Base-by-base conservation (phyloP, 23 tunicate species). In the Ciona savignyi region DNA sequence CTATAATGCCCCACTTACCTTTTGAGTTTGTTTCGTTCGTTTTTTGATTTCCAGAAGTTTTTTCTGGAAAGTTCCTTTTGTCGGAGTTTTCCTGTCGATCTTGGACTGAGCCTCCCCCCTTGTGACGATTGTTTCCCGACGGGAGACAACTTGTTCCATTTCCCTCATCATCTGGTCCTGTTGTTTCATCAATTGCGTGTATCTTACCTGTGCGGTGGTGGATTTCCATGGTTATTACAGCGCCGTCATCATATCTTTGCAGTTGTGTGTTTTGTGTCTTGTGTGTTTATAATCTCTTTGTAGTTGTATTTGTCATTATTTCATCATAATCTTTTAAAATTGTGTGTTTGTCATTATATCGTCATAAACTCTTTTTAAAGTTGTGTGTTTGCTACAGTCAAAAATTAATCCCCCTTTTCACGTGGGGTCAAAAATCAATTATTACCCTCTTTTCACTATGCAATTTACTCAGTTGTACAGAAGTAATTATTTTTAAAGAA, bases 141-240 rank as follows among this genome's bases (percentile, higher is more conserved):
- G 70, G 0, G 94, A 78, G 19, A 93, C 98, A 29, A 80, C 85
- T 66, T 93, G 94, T 66, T 93, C 98, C 98, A 93, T 93, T 23
- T 93, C 98, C 32, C 98, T 72, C 66, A 93, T 93, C 93, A 93
- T 82, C 30, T 77, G 88, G 51, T 87, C 95, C 66, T 93, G 98
- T 70, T 86, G 93, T 78, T 87, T 93, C 93, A 86, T 93, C 29
- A 93, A 82, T 74, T 93, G 93, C 28, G 84, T 62, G 75, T 86
- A 76, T 3, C 97, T 84, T n/a, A 90, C 97, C 95, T 87, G 71
- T 63, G 28, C 6, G 15, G 26, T 4, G 28, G 22, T 25, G 22
- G 22, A 9, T 4, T 9, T 25, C 6, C 26, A 63, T 63, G 15
- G 28, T n/a, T 20, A n/a, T 22, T 63, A n/a, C 28, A 63, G 67